phyloP scores from a whole-genome alignment of 2,113 vertebrate species.

The Jacana jacana region DNA sequence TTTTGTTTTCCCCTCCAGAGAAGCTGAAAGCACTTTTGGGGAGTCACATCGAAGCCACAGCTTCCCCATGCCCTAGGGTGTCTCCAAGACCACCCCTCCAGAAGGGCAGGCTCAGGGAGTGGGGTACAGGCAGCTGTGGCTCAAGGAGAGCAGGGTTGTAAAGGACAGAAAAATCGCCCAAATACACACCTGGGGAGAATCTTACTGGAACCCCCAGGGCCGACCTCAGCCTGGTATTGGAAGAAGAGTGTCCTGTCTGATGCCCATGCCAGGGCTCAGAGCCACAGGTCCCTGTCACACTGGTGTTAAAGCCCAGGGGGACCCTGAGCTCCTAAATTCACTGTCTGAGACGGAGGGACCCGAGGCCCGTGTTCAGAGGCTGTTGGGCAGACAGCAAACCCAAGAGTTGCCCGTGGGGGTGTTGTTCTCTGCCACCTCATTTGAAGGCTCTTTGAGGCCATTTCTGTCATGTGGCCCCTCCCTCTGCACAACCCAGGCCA shows the following conservation, averaged over 20 bases:
- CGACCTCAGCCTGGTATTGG: accelerated
- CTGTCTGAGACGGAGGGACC: accelerated
- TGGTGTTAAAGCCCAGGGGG: no score
- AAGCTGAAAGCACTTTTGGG: not conserved
- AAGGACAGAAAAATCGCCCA: not conserved
- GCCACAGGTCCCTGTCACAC: not conserved
- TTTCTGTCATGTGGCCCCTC: not conserved
- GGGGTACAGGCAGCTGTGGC: not conserved
- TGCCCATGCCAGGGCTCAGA: accelerated
- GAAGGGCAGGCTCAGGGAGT: not conserved
- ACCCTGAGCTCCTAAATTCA: not conserved
- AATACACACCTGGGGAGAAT: no score
- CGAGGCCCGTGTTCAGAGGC: accelerated
- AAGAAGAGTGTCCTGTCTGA: not conserved
- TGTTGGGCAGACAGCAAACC: not conserved
- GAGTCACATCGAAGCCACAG: no score
- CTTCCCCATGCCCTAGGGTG: no score
- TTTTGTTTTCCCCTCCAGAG: not conserved
- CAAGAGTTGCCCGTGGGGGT: no score
- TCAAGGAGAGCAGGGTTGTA: not conserved
- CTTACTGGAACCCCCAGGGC: accelerated
- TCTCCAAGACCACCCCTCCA: no score
- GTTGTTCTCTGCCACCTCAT: not conserved
- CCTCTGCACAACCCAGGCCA: not conserved
- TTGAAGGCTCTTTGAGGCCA: not conserved